Evolutionary conservation across 2,888 invertebrate genomes (phyloP).

Genomic region (Drosophila fulvimacula): DNA sequence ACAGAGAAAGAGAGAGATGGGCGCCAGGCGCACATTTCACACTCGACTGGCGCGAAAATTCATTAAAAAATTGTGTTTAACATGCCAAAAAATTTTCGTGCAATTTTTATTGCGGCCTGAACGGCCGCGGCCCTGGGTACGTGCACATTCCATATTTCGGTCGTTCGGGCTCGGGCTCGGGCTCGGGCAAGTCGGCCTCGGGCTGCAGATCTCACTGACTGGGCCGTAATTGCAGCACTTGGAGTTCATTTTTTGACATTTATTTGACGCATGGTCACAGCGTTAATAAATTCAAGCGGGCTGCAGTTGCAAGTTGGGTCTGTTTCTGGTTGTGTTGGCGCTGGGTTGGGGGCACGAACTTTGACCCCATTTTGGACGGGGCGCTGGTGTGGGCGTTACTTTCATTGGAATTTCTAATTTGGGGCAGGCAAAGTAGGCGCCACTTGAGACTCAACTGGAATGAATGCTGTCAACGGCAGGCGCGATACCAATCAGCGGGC

Average conservation of each 20-base stretch:
- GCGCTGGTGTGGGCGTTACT: conserved; percentile 21
- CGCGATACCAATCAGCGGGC: conserved; percentile 73
- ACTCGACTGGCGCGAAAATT: conserved; percentile 84
- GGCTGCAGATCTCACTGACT: conserved; percentile 32
- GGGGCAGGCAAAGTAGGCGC: conserved; percentile 39
- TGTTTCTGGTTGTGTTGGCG: background rate
- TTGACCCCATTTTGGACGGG: conserved; percentile 36
- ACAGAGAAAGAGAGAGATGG: conserved; percentile 1
- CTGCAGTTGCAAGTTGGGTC: conserved; percentile 38
- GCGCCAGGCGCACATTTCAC: conserved; percentile 78
- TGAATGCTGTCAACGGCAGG: conserved; percentile 81
- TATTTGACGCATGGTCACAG: conserved; percentile 79
- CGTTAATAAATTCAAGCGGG: conserved; percentile 67
- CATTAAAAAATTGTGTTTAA: conserved; percentile 78
- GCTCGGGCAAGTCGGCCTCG: background rate
- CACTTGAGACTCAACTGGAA: conserved; percentile 56
- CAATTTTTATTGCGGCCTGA: conserved; percentile 63
- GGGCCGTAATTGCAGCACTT: conserved; percentile 57
- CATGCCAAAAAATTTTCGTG: conserved; percentile 61
- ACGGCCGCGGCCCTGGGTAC: conserved; percentile 8
- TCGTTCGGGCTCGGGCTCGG: background rate
- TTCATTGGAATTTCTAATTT: conserved; percentile 68
- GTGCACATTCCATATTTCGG: conserved; percentile 45
- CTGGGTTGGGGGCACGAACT: conserved; percentile 3
- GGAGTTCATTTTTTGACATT: conserved; percentile 79